Base-by-base conservation (phyloP, 2,888 invertebrate genomes). In the Panopea generosa region DNA sequence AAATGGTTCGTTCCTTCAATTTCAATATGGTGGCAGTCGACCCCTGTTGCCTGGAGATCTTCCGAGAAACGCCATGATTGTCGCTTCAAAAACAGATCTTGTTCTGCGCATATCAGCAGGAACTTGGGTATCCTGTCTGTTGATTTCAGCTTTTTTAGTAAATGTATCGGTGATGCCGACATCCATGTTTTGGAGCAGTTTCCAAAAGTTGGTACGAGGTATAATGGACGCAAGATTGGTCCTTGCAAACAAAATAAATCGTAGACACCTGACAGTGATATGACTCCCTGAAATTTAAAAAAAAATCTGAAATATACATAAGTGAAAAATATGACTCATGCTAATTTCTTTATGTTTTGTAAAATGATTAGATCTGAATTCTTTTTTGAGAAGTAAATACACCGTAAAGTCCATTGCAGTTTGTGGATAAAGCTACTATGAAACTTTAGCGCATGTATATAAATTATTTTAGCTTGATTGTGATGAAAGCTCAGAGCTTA, bases 191-290 rank as follows among this genome's bases (percentile, higher is more conserved):
- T 33, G 0, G 59, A 61, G 38, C 59, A 47, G 2, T 56, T 56
- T 0, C 87, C 87, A 57, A 88, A 88, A 7, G 84, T 72, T 16
- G 86, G 87, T 14, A 75, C 56, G 1, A 87, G 81, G 62, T 87
- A 88, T 3, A 84, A 61, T 1, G 49, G 71, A 20, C 76, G 70
- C 2, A 78, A 24, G 9, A 79, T 27, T 2, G 33, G 43, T 1
- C 57, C 65, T 49, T 76, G 67, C 29, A 86, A 40, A 24, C 73
- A 77, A 18, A 55, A 63, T 22, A 52, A 16, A 52, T 26, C 11
- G 43, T 84, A 83, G 1, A 87, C 86, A 3, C 86, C 85, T 3
- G 85, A 83, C 11, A 87, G 74, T 0, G 86, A 76, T 29, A 87
- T 77, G 1, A 87, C 83, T 7, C 87, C 86, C 87, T 87, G 79